Evolutionary conservation across 2,797 vertebrate species (phyloP).

Genomic region (Pangasius djambal): DNA sequence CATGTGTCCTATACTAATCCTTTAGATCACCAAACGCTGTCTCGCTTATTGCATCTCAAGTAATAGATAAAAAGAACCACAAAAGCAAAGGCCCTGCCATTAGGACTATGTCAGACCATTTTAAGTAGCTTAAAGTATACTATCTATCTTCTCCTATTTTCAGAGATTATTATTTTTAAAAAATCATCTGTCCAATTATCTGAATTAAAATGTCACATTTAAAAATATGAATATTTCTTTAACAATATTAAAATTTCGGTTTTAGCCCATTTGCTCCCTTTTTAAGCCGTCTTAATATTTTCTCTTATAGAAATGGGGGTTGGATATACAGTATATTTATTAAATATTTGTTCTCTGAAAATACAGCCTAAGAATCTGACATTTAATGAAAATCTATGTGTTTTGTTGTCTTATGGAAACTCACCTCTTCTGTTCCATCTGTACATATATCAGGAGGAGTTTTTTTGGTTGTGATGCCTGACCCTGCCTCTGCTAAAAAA

Average conservation of each 20-base stretch:
- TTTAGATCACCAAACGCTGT: slow-evolving; percentile 14
- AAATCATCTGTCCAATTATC: background rate
- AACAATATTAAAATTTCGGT: background rate
- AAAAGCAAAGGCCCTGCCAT: background rate
- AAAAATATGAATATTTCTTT: background rate
- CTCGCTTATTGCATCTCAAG: slow-evolving; percentile 6
- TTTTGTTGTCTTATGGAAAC: background rate
- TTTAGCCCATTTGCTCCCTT: background rate
- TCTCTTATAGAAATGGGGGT: background rate
- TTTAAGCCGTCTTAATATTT: background rate
- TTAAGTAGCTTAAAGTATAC: background rate
- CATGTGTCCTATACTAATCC: background rate
- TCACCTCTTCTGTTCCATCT: background rate
- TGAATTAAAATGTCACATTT: background rate
- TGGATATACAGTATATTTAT: background rate
- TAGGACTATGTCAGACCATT: background rate
- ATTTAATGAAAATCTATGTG: background rate
- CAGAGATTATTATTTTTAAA: background rate
- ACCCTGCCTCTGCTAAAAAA: background rate
- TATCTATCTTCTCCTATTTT: background rate
- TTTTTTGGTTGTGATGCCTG: background rate
- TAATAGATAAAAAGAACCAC: slow-evolving; percentile 1
- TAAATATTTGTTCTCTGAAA: background rate
- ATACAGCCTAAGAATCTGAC: background rate
- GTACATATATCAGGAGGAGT: slow-evolving; percentile 3